phyloP scores from a whole-genome alignment of 2,113 vertebrate genomes.

The Zosterops pallidus region DNA sequence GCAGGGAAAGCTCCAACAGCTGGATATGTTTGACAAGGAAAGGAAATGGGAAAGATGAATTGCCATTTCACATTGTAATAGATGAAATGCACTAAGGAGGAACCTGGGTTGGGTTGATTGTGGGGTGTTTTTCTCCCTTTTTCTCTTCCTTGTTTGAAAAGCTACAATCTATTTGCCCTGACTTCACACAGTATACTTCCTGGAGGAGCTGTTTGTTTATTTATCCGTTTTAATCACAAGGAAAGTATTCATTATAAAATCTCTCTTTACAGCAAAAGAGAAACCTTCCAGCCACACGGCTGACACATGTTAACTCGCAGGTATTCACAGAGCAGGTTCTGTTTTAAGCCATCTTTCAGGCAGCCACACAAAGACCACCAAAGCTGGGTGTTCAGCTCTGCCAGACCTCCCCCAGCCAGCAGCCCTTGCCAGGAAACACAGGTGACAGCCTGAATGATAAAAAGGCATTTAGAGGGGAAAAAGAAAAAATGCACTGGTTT shows the following conservation, averaged over 20 bases:
- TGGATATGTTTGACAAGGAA: constrained; percentile 48
- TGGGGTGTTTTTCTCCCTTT: not conserved
- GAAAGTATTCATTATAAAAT: constrained; percentile 71
- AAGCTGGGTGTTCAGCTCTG: constrained; percentile 66
- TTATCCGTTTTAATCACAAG: constrained; percentile 66
- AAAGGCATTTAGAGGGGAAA: constrained; percentile 71
- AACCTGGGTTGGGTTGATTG: not conserved
- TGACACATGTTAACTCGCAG: constrained; percentile 67
- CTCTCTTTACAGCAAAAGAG: constrained; percentile 51
- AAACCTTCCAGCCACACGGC: constrained; percentile 64
- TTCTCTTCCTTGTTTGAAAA: constrained; percentile 32
- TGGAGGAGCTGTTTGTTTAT: constrained; percentile 60
- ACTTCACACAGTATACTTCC: constrained; percentile 50
- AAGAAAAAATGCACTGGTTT: constrained; percentile 66
- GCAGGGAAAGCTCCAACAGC: constrained; percentile 49
- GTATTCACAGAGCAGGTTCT: constrained; percentile 73
- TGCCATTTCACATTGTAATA: constrained; percentile 50
- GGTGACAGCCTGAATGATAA: constrained; percentile 76
- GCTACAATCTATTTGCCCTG: constrained; percentile 37
- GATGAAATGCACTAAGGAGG: constrained; percentile 23
- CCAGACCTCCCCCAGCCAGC: constrained; percentile 74
- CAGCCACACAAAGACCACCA: constrained; percentile 70
- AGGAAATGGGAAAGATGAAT: constrained; percentile 57
- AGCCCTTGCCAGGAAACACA: constrained; percentile 73
- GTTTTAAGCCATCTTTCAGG: constrained; percentile 72